Base-by-base conservation (phyloP, 2,888 invertebrate species). In the Acleris holmiana region DNA sequence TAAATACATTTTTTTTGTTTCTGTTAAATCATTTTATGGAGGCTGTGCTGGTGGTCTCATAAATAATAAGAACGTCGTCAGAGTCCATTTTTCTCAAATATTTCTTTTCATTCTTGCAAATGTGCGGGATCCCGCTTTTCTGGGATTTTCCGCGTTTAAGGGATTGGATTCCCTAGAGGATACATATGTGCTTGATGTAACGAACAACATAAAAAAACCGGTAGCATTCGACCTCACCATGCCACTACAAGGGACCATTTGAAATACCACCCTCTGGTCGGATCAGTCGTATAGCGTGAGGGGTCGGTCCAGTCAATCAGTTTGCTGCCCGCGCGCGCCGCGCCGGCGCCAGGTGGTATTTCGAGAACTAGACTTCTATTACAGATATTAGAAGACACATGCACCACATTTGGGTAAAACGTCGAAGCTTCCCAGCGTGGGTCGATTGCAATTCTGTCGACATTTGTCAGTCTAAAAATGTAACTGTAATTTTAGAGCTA, bases 271-370 rank as follows among this genome's bases (percentile, higher is more conserved):
- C 90, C 87, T 84, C 82, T 69, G 46, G 46, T 18, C 51, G 25
- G 44, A 7, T 44, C 23, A 4, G 49, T 55, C 55, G 44, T 13
- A 13, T 23, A 41, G 17, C 44, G 44, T 23, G 25, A 17, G 53
- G 35, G 7, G 29, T 40, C 53, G 19, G 51, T 53, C n/a, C n/a
- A n/a, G n/a, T n/a, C n/a, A n/a, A n/a, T 68, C 69, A 71, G 71
- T 73, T 71, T 69, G 68, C 69, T 72, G 73, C 72, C 71, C 70
- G 73, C 63, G 72, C 70, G 69, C 69, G 72, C 83, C 80, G 85
- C 88, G 91, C 63, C 72, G 70, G 69, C 69, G 72, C 84, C 80
- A 86, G 88, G 91, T 89, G 90, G 89, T 89, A 89, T 88, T 90
- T 89, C 90, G 76, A 71, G 72, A 74, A 74, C 79, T 76, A 76